Conservation (phyloP, 2,888 invertebrate species). For the Nephrotoma flavescens region DNA sequence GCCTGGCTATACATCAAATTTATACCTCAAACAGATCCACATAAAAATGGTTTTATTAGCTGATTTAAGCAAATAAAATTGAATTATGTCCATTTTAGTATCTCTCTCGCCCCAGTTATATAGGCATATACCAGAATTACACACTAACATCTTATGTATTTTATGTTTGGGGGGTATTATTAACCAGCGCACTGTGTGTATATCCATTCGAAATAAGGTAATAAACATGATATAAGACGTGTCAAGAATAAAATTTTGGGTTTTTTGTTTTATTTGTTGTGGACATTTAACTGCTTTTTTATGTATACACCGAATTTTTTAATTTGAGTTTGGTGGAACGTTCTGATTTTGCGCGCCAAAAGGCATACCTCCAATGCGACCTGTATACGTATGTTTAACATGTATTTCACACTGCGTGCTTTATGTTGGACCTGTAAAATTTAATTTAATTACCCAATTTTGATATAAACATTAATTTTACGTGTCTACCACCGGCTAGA, state of each 20-base stretch:
- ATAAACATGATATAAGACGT: background rate
- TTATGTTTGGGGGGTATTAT: background rate
- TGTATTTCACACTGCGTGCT: background rate
- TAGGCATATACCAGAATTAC: background rate
- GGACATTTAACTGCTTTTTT: background rate
- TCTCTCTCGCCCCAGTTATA: background rate
- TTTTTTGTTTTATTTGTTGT: background rate
- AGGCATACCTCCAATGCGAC: background rate
- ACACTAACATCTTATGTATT: background rate
- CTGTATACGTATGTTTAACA: background rate
- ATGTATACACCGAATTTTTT: background rate
- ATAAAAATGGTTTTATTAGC: background rate
- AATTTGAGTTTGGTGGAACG: background rate
- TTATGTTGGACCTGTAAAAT: background rate
- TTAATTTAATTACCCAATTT: background rate
- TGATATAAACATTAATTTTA: background rate
- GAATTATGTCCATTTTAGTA: background rate
- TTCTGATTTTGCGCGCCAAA: background rate
- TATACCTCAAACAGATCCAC: background rate
- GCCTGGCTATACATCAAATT: background rate
- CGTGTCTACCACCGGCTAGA: background rate
- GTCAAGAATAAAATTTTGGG: background rate
- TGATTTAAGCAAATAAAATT: background rate
- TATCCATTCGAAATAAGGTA: background rate
- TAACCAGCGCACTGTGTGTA: background rate